Evolutionary conservation across 2,113 vertebrate genomes (phyloP).

Genomic region (Gallinago undulata): DNA sequence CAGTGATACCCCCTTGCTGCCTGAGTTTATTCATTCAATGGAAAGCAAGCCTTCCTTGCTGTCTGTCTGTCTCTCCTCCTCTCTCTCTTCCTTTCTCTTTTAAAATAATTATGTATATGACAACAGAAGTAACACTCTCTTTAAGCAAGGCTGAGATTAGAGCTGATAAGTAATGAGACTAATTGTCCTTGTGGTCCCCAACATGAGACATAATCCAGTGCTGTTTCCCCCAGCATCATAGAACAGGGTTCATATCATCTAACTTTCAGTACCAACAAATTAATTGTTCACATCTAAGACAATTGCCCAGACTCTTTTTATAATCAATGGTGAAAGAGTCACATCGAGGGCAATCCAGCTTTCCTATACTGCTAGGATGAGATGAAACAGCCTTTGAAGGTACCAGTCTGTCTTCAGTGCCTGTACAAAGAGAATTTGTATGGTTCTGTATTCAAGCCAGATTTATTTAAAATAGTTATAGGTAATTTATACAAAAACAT

Average conservation of each 20-base stretch:
- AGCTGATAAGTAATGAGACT: background rate
- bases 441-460: background rate
- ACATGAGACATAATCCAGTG: background rate
- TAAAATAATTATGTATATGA: background rate
- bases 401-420: background rate
- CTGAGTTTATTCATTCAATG: background rate
- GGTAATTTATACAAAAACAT: background rate
- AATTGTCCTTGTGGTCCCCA: background rate
- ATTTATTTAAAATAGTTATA: background rate
- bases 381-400: background rate
- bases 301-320: background rate
- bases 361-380: background rate
- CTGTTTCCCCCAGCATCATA: background rate
- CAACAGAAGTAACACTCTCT: background rate
- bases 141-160: background rate
- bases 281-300: background rate
- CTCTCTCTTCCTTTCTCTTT: background rate
- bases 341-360: background rate
- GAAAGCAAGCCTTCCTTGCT: background rate
- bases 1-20: background rate
- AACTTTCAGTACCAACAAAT: background rate
- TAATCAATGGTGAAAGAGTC: background rate
- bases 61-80: background rate
- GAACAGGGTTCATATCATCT: background rate
- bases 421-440: background rate